Percentiles rank a stretch among this genome's conserved stretches.
Evolutionary conservation across 2,797 vertebrate genomes (phyloP).

Genomic region (Sphenodon punctatus): DNA sequence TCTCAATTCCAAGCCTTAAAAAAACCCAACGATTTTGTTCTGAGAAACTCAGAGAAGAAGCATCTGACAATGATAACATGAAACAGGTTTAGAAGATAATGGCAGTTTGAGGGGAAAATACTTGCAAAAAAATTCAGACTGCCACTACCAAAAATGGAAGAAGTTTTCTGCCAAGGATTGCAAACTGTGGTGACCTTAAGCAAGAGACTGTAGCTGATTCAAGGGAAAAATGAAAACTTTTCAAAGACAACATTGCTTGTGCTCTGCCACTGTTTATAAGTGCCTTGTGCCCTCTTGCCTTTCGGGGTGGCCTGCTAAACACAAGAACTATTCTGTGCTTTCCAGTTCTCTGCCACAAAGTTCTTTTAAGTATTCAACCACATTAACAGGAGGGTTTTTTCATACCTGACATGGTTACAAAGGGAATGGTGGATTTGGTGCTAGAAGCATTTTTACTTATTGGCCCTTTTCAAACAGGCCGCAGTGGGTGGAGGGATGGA

Average conservation of each 20-base stretch:
- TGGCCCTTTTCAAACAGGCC: no score
- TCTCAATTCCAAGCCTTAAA: slow-evolving; percentile 82
- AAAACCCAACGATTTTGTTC: slow-evolving; percentile 74
- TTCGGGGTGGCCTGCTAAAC: slow-evolving; percentile 73
- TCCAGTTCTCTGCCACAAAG: no score
- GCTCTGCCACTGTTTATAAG: slow-evolving; percentile 72
- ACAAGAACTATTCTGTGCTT: slow-evolving; percentile 66
- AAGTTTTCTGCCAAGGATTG: slow-evolving; percentile 85
- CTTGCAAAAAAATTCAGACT: slow-evolving; percentile 79
- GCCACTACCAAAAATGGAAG: slow-evolving; percentile 96
- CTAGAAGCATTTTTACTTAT: slow-evolving; percentile 7
- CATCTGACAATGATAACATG: slow-evolving; percentile 97
- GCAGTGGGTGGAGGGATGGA: no score
- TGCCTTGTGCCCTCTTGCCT: slow-evolving; percentile 71
- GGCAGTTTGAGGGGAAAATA: slow-evolving; percentile 80
- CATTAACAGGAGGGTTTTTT: slow-evolving; percentile 41
- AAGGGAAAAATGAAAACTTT: slow-evolving; percentile 76
- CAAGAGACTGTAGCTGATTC: slow-evolving; percentile 82
- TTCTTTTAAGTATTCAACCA: slow-evolving; percentile 71
- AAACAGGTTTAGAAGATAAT: slow-evolving; percentile 91
- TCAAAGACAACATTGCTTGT: slow-evolving; percentile 75
- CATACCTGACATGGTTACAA: slow-evolving; percentile 15
- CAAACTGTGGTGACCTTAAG: slow-evolving; percentile 88
- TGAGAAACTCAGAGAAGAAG: slow-evolving; percentile 86
- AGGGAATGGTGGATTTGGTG: slow-evolving; percentile 25